phyloP scores from a whole-genome alignment of 2,113 vertebrate species.

The Ginglymostoma cirratum region DNA sequence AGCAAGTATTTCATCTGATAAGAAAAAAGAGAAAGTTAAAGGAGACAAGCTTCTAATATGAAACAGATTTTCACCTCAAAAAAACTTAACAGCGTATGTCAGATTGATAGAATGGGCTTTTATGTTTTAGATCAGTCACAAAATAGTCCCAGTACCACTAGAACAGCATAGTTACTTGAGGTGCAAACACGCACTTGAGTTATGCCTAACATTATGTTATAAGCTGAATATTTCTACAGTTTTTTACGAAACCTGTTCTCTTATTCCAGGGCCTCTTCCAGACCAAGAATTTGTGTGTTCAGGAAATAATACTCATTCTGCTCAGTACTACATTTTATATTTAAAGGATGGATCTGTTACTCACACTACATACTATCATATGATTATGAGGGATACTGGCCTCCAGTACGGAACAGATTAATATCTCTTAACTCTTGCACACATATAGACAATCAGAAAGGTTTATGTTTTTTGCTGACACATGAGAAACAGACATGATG shows the following conservation, averaged over 20 bases:
- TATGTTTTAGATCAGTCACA: neutral
- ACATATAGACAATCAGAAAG: neutral
- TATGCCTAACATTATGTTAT: neutral
- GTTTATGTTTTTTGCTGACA: neutral
- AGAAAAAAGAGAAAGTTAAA: conserved; percentile 6
- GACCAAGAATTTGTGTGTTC: neutral
- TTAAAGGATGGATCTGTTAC: neutral
- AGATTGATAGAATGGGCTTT: conserved; percentile 20
- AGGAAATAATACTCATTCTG: conserved; percentile 10
- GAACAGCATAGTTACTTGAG: neutral
- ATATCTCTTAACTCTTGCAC: neutral
- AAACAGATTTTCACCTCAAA: conserved; percentile 25
- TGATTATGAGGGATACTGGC: neutral
- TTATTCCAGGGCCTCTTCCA: neutral
- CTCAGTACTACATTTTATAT: neutral
- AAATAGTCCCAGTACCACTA: neutral
- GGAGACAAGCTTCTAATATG: conserved; percentile 22
- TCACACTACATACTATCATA: neutral
- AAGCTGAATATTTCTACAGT: neutral
- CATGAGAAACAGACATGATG: neutral
- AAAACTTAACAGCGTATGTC: conserved; percentile 7
- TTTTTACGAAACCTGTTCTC: neutral
- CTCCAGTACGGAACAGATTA: neutral
- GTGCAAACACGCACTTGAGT: neutral
- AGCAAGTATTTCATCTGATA: conserved; percentile 35